Evolutionary conservation across 2,113 vertebrate genomes (phyloP), one percentile per base, ranked within the genome.

Genomic region (Stictonetta naevosa): DNA sequence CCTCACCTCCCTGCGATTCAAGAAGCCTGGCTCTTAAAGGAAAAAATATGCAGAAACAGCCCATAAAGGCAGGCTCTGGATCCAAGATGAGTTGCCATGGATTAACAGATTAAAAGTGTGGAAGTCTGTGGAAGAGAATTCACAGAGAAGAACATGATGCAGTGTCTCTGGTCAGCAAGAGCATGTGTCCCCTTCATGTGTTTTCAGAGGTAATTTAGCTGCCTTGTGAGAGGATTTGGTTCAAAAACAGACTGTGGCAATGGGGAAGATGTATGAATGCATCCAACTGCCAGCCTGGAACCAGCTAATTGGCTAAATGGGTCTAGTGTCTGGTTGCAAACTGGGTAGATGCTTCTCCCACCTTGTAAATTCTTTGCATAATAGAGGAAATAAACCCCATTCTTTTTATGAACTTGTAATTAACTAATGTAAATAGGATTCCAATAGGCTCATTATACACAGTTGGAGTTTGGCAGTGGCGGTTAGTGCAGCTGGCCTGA

Each of bases 371-470:
- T 90, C 82, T 88, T 94, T 91, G 95, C 80, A 84, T 90, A 85
- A 88, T 31, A 92, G 82, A 91, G 95, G 96, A 97, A 97, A 95
- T 85, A 44, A 95, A 93, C n/a, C 26, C 85, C 64, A 84, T 92
- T 96, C 77, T 86, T 94, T 97, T 93, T 74, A 72, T 59, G 63
- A 80, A 90, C 80, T 97, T 10, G 1, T 92, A 96, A 96, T 95
- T 94, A 93, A 95, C 86, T 23, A 22, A 85, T 92, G 83, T 68
- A 91, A 97, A 97, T 93, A 63, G 84, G 82, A 95, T 96, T 53
- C 94, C 97, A 80, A 83, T 63, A 33, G 60, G 33, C 84, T 92
- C 86, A 67, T 96, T 84, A 79, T 13, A 46, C 36, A 53, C 73
- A 40, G 69, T 23, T 1, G 2, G 48, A 82, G 68, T 46, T 58